Percentiles rank a stretch among this genome's conserved stretches.
These are phyloP conservation scores for Microctenopoma stevenorrisi DNA, from an alignment of 2,797 vertebrate genomes.

Conservation along the genomic window DNA sequence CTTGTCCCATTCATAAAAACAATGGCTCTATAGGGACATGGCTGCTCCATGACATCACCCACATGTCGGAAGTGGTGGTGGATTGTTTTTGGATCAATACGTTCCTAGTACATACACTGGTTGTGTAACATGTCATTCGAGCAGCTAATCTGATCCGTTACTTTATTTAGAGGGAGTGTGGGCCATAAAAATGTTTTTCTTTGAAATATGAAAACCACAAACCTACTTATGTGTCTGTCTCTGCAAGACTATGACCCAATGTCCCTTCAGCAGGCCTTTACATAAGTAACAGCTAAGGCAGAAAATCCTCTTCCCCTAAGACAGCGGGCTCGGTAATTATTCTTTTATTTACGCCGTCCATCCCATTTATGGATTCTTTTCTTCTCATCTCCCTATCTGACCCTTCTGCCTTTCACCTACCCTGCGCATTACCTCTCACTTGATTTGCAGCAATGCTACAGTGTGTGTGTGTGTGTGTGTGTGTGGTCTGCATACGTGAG, in stretches of 20 bases:
- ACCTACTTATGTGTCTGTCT: slow-evolving; percentile 3
- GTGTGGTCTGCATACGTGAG: slow-evolving; percentile 49
- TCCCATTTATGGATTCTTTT: slow-evolving; percentile 71
- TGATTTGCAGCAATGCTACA: slow-evolving; percentile 47
- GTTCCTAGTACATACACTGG: slow-evolving; percentile 7
- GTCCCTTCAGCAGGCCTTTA: slow-evolving; percentile 36
- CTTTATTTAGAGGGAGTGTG: slow-evolving; percentile 1
- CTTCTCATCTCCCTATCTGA: slow-evolving; percentile 47
- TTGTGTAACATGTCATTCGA: slow-evolving; percentile 38
- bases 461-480: slow-evolving; percentile 12
- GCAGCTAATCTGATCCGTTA: slow-evolving; percentile 20
- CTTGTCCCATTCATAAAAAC: slow-evolving; percentile 58
- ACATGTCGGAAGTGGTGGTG: slow-evolving; percentile 43
- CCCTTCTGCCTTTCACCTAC: slow-evolving; percentile 9
- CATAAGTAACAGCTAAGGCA: slow-evolving; percentile 50
- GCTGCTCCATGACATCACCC: slow-evolving; percentile 54
- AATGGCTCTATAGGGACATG: slow-evolving; percentile 46
- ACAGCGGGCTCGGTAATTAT: slow-evolving; percentile 48
- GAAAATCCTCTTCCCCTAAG: slow-evolving; percentile 49
- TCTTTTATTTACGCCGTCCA: slow-evolving; percentile 51
- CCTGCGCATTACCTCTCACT: slow-evolving; percentile 15
- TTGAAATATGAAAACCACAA: slow-evolving; percentile 26
- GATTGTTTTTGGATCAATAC: slow-evolving; percentile 45
- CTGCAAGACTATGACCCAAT: slow-evolving; percentile 30
- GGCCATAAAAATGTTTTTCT: not conserved